Conservation (phyloP, 64 coral and sea anemone species). For the Montipora cactus region DNA sequence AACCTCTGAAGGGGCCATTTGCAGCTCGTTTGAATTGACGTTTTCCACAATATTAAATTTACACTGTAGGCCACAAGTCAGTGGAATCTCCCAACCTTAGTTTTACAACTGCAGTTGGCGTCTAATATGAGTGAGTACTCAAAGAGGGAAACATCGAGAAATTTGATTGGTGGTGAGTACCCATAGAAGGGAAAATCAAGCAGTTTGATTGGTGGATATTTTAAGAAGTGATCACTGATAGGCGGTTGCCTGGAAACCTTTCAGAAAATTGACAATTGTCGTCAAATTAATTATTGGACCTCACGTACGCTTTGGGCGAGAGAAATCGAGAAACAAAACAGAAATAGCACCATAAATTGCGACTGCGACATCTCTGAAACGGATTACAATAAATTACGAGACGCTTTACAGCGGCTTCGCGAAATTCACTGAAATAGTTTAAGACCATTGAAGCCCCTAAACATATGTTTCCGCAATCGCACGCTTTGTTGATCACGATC, state of each 20-base stretch:
- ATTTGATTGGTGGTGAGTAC: no score
- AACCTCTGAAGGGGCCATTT: slow-evolving; percentile 67
- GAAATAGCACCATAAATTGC: not conserved
- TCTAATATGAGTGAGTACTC: not conserved
- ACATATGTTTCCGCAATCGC: not conserved
- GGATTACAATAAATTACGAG: no score
- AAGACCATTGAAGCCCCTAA: not conserved
- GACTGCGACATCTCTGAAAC: no score
- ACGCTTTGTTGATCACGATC: not conserved
- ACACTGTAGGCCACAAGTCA: no score
- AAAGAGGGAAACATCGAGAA: no score
- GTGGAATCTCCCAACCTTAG: no score
- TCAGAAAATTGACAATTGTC: not conserved
- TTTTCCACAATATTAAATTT: no score
- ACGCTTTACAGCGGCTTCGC: no score
- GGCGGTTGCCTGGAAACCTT: not conserved
- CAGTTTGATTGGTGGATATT: slow-evolving; percentile 58
- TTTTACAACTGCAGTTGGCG: no score
- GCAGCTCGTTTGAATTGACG: not conserved
- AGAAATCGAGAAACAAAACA: not conserved
- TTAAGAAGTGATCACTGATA: slow-evolving; percentile 14
- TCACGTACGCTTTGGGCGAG: slow-evolving; percentile 1
- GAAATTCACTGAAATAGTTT: no score
- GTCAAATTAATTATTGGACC: not conserved
- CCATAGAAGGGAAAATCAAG: not conserved